Base-by-base conservation (phyloP, 2,797 vertebrate species). In the Mormyrus proboscirostris region DNA sequence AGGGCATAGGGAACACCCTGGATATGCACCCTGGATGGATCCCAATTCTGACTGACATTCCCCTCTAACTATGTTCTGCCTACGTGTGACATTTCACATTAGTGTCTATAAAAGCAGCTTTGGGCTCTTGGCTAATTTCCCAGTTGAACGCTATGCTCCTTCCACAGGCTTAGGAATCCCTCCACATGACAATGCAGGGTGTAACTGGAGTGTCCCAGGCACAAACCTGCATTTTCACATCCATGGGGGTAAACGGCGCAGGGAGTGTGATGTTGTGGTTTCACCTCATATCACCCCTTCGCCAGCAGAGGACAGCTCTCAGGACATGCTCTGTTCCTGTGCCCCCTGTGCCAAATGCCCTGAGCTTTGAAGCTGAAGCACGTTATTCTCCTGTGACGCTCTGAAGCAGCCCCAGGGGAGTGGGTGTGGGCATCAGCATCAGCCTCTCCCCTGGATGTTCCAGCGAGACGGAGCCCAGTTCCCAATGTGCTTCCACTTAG, bases 371-470 rank as follows among this genome's bases (percentile, higher is more conserved):
- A 73, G 65, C 65, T 16, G 7, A 22, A 83, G n/a, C 19, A 2
- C 9, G 9, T 83, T 83, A n/a, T 49, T 22, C 79, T 83, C 79
- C 19, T 83, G 79, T 49, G 79, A 49, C 1, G 2, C 79, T 83
- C 79, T 22, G 44, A 83, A 19, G 79, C 79, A 12, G 41, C 44
- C 79, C 79, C 79, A 44, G 19, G 44, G 79, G 79, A n/a, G 44
- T 49, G 79, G n/a, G 41, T 22, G 94, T 93, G 95, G 95, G 94
- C 29, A 14, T 73, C 4, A 4, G 65, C 29, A 25, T 73, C 12
- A 73, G 29, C 95, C 95, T 96, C 96, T 95, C 95, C 44, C 49
- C 44, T 16, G 19, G 47, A 50, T 29, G 47, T 53, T 47, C 84
- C 84, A 25, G 82, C n/a, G 14, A 84, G 4, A 84, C 12, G 38